phyloP scores from a whole-genome alignment of 2,888 invertebrate species.

The Hyppa rectilinea region DNA sequence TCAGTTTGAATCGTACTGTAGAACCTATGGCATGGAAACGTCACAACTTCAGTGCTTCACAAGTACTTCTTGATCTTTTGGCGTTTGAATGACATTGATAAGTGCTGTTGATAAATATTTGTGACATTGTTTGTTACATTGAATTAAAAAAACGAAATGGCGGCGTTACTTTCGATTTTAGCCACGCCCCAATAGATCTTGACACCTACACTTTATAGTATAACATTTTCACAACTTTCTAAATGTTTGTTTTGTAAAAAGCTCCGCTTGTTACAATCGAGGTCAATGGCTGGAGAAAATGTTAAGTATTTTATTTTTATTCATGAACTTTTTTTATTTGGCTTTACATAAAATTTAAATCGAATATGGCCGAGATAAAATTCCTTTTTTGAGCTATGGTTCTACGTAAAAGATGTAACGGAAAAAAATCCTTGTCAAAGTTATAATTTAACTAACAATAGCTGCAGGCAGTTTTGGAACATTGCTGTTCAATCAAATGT shows the following conservation, averaged over 20 bases:
- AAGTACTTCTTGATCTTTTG: neutral
- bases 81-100: neutral
- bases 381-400: conserved; percentile 19
- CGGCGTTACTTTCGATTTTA: no score
- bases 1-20: no score
- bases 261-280: conserved; percentile 11
- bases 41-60: no score
- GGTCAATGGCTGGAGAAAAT: conserved; percentile 13
- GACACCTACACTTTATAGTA: neutral
- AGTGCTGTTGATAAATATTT: neutral
- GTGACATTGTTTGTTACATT: no score
- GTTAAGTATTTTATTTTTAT: conserved; percentile 29
- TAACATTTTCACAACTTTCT: neutral
- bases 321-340: conserved; percentile 30
- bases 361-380: conserved; percentile 23
- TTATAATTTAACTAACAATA: conserved; percentile 5
- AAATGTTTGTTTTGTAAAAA: conserved; percentile 4
- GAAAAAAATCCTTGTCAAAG: neutral
- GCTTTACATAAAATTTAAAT: conserved; percentile 43
- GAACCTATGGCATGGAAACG: neutral
- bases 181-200: neutral
- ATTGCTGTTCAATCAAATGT: conserved; percentile 14
- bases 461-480: conserved; percentile 28
- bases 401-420: conserved; percentile 24
- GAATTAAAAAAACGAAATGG: no score